Percentiles rank a stretch among this genome's conserved stretches.
Conservation (phyloP, 2,888 invertebrate genomes). For the Mystacides longicornis region DNA sequence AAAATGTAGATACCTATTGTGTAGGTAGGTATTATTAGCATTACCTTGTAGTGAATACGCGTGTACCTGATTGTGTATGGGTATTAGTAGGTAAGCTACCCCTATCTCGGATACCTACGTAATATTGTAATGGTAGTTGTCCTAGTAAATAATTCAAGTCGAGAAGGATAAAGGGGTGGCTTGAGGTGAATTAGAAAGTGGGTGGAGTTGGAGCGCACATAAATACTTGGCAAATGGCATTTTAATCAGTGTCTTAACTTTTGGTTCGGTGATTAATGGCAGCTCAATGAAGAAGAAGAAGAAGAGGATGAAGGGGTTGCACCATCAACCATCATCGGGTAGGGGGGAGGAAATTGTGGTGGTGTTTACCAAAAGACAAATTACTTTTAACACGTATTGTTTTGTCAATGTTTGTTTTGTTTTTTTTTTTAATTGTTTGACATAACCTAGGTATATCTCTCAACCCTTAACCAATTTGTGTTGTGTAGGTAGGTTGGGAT, state of each 20-base stretch:
- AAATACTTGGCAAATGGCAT: slow-evolving; percentile 50
- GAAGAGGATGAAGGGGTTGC: slow-evolving; percentile 8
- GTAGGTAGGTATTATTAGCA: no score
- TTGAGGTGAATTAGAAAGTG: no score
- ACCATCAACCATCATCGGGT: background rate
- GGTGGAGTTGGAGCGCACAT: slow-evolving; percentile 24
- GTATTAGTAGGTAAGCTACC: background rate
- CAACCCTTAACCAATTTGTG: no score
- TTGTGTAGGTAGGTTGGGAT: no score
- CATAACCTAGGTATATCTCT: no score
- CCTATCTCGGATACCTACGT: no score
- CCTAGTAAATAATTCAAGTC: slow-evolving; percentile 45
- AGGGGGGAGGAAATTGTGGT: slow-evolving; percentile 6
- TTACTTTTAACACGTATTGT: background rate
- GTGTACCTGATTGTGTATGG: background rate
- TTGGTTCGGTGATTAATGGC: slow-evolving; percentile 46
- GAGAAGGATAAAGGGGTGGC: no score
- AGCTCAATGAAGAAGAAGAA: slow-evolving; percentile 27
- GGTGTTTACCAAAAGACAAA: background rate
- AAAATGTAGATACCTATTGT: no score
- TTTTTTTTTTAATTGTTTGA: no score
- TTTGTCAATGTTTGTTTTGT: no score
- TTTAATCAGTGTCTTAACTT: slow-evolving; percentile 55
- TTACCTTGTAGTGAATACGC: no score
- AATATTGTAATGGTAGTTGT: background rate